Percentiles rank a stretch among this genome's conserved stretches.
Conservation (phyloP, 2,113 vertebrate species). For the Eurypyga helias region DNA sequence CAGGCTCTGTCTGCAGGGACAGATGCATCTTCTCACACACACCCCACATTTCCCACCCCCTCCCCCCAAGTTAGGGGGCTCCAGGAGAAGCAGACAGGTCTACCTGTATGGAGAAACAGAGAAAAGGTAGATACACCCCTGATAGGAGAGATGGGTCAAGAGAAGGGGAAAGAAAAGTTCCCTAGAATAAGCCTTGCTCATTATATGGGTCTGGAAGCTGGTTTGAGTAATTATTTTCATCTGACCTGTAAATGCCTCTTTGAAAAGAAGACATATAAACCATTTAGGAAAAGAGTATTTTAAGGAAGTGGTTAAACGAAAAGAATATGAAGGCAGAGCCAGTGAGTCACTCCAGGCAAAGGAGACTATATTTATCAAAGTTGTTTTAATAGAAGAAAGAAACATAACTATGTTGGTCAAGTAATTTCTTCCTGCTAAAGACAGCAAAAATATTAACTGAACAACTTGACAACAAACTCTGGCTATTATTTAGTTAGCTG, state of each 20-base stretch:
- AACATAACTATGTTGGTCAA: not conserved
- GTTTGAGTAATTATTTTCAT: not conserved
- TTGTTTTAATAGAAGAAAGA: not conserved
- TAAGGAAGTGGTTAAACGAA: not conserved
- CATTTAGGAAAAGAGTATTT: not conserved
- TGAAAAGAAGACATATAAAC: not conserved
- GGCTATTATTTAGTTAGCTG: constrained; percentile 45
- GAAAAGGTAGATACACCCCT: not conserved
- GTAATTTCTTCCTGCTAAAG: constrained; percentile 10
- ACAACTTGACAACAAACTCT: not conserved
- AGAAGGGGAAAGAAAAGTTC: not conserved
- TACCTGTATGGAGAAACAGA: not conserved
- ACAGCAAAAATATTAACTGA: constrained; percentile 31
- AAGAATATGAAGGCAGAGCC: not conserved
- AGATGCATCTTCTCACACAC: constrained; percentile 20
- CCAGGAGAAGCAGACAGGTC: not conserved
- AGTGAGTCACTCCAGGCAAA: not conserved
- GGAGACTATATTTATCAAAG: not conserved
- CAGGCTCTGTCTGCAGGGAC: constrained; percentile 14
- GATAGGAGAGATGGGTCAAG: not conserved
- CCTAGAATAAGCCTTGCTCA: not conserved
- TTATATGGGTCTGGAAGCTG: not conserved
- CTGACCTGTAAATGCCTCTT: not conserved
- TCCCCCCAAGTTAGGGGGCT: not conserved
- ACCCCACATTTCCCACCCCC: too few species aligned